These are phyloP conservation scores for Nothocercus julius DNA, from an alignment of 2,113 vertebrate genomes.

Conservation along the genomic window DNA sequence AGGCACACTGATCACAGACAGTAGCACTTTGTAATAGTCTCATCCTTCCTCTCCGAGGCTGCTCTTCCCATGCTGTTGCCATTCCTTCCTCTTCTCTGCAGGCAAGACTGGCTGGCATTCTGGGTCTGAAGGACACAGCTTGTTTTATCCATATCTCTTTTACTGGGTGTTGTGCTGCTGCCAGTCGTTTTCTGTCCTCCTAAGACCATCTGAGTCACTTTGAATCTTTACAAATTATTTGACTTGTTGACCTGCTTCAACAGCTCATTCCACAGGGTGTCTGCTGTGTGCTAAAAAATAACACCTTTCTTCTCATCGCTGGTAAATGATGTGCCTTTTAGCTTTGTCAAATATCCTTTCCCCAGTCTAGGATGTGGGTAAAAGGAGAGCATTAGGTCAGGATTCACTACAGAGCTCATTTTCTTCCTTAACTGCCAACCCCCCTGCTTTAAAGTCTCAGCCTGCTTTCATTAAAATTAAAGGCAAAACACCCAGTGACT, in stretches of 20 bases:
- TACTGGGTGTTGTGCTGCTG: background rate
- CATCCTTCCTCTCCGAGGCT: background rate
- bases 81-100: background rate
- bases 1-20: background rate
- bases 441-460: background rate
- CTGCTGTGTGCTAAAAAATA: background rate
- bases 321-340: slow-evolving; percentile 20
- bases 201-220: background rate
- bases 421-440: background rate
- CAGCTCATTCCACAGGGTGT: slow-evolving; percentile 42
- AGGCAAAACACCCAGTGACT: slow-evolving; percentile 1
- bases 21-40: background rate
- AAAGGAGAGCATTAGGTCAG: slow-evolving; percentile 6
- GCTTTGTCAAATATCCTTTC: background rate
- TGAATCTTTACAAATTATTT: slow-evolving; percentile 26
- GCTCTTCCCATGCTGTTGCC: background rate
- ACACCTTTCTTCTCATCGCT: background rate
- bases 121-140: background rate
- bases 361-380: background rate
- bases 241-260: slow-evolving; percentile 39
- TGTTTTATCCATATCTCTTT: background rate
- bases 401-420: background rate
- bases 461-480: background rate
- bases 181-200: background rate
- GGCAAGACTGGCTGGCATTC: background rate